Base-by-base conservation (phyloP, 2,113 vertebrate species). In the Lethenteron reissneri region DNA sequence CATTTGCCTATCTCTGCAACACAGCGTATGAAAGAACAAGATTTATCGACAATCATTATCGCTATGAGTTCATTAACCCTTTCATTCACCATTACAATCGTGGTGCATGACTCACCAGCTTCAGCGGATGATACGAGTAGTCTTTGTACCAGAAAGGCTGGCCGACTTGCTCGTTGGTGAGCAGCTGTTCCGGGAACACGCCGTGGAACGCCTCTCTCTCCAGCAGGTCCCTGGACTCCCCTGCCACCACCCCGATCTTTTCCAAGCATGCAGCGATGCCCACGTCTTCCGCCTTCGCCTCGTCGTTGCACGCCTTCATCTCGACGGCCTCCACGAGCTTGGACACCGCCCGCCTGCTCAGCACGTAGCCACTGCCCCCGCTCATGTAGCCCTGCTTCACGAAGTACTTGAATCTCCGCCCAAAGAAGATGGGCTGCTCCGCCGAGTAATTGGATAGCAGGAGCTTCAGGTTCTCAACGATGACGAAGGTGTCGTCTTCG, bases 381-480 rank as follows among this genome's bases (percentile, higher is more conserved):
- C 87, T 89, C 88, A 91, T 94, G 78, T 91, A 92, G 57, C 89
- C 89, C 71, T 92, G 87, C 14, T 78, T 83, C 71, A 90, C 75
- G 1, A 83, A 89, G 71, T 86, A 87, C 56, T 77, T 78, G 76
- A 90, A 94, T 71, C 84, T 81, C 72, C 87, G 82, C 62, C 89
- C 89, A 10, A 94, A 82, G 76, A 88, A 94, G 76, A 86, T 77
- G 0, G 89, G 86, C 12, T 84, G 73, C 14, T 86, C 82, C 25
- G 88, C 76, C 71, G 76, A 78, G 57, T 85, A 79, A 59, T 81
- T 83, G 17, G 86, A 85, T 72, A 94, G 77, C 57, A 81, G 71
- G 84, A 81, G 82, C 19, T 81, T 80, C 73, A 87, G 79, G 78
- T 84, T 87, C 76, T 84, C 83, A 72, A 84, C 73, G 72, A 85